Base-by-base conservation (phyloP, 1,140 invertebrate species). In the Campodea augens region DNA sequence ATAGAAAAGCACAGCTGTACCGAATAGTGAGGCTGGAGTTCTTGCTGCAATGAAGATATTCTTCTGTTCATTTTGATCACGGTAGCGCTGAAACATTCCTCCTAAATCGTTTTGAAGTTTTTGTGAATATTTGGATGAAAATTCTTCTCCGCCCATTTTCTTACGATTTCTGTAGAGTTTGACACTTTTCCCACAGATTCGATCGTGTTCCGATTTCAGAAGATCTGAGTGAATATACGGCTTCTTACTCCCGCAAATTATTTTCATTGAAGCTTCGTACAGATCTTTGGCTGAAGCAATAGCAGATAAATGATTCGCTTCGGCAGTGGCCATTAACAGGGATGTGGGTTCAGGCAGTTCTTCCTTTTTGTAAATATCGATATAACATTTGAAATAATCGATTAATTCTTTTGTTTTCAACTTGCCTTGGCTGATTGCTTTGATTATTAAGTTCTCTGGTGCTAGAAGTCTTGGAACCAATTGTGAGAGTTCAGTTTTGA, bases 261-360 rank as follows among this genome's bases (percentile, higher is more conserved):
- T 74, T 59, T 98, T 92, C 95, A 99, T 98, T 50, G 81, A 64
- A 48, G 72, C 70, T n/a, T 72, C 70, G 64, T 99, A 99, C 48
- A 79, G 66, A 53, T 95, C 89, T 59, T 91, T 93, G 18, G 92
- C 88, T 53, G 80, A 81, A 5, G 90, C 85, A 21, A 98, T 88
- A 12, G 93, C 93, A 27, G 81, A 74, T 49, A 98, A 66, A 68
- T 98, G 98, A 63, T 98, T 98, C 1, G 93, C 93, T 69, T 98
- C 92, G 0, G 93, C 91, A 19, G 93, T 98, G 38, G 92, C 93
- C 83, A 89, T 80, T 48, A 98, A 72, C 89, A 99, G 96, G 45
- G 91, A 92, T 67, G 98, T 99, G 4, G 95, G 95, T 67, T 98
- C 92, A 0, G 95, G 95, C 45, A 99, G 65, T 56, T 96, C 89